Percentiles rank a stretch among this genome's conserved stretches.
phyloP scores from a whole-genome alignment of 1,140 invertebrate species.

The Drosophila nebulosa region DNA sequence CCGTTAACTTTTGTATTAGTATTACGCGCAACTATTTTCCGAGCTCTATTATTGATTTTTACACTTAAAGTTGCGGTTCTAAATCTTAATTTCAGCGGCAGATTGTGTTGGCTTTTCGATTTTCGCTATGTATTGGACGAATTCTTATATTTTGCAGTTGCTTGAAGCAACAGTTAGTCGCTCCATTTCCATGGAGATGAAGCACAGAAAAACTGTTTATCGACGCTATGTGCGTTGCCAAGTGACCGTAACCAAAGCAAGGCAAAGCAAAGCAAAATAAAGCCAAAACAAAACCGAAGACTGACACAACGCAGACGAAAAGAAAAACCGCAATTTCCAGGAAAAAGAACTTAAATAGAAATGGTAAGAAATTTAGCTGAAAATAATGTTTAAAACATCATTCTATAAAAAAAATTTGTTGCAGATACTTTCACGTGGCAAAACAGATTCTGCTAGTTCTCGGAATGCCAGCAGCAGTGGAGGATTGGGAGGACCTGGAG shows the following conservation, averaged over 20 bases:
- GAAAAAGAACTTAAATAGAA: slow-evolving; percentile 21
- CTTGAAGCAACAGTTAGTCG: slow-evolving; percentile 29
- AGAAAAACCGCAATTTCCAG: neutral
- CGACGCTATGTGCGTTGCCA: slow-evolving; percentile 66
- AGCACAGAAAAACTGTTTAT: slow-evolving; percentile 63
- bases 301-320: neutral
- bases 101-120: too few species aligned
- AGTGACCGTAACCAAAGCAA: slow-evolving; percentile 57
- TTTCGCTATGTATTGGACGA: too few species aligned
- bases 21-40: too few species aligned
- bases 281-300: slow-evolving; percentile 15
- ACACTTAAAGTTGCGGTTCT: too few species aligned
- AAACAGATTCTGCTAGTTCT: slow-evolving; percentile 84
- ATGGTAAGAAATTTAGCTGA: slow-evolving; percentile 61
- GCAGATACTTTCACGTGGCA: slow-evolving; percentile 88
- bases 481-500: slow-evolving; percentile 28
- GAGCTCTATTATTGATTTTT: too few species aligned
- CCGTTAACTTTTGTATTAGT: too few species aligned
- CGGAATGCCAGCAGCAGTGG: slow-evolving; percentile 73
- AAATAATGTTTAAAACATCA: slow-evolving; percentile 33
- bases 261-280: slow-evolving; percentile 37
- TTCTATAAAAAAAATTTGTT: slow-evolving; percentile 1
- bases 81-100: too few species aligned
- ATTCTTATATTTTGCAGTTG: too few species aligned
- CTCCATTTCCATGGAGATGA: slow-evolving; percentile 26